Conservation (phyloP, 2,888 invertebrate species). For the Drosophila mettleri region DNA sequence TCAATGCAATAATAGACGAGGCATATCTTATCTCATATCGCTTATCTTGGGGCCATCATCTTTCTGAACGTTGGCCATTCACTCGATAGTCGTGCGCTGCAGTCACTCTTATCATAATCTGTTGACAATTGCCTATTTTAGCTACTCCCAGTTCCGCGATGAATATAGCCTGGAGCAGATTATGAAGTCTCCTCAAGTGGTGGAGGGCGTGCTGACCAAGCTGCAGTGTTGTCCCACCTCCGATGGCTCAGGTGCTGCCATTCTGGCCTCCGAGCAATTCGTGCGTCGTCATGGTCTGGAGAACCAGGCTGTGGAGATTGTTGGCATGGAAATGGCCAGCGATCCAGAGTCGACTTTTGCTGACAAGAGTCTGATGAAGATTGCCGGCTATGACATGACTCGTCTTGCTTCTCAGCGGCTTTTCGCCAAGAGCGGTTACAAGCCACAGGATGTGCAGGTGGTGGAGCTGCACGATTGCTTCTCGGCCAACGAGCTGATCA, state of each 20-base stretch:
- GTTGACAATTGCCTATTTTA: slow-evolving; percentile 70
- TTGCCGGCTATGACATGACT: slow-evolving; percentile 97
- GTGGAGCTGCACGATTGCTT: slow-evolving; percentile 99
- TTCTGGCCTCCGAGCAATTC: slow-evolving; percentile 96
- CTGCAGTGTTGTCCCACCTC: slow-evolving; percentile 99
- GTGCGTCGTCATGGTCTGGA: slow-evolving; percentile 94
- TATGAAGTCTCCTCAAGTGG: slow-evolving; percentile 92
- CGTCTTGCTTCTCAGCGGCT: slow-evolving; percentile 91
- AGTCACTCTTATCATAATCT: slow-evolving; percentile 14
- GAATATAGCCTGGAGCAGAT: slow-evolving; percentile 97
- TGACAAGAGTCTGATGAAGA: slow-evolving; percentile 84
- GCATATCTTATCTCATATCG: slow-evolving; percentile 55
- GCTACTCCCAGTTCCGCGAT: slow-evolving; percentile 96
- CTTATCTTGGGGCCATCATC: slow-evolving; percentile 34
- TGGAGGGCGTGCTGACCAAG: slow-evolving; percentile 97
- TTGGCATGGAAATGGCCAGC: slow-evolving; percentile 98
- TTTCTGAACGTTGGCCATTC: slow-evolving; percentile 27
- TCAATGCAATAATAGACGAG: slow-evolving; percentile 26
- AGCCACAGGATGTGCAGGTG: slow-evolving; percentile 94
- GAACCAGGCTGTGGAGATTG: slow-evolving; percentile 95
- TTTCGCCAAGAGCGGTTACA: slow-evolving; percentile 90
- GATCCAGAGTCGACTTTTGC: slow-evolving; percentile 94
- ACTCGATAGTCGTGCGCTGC: slow-evolving; percentile 10
- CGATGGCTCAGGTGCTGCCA: slow-evolving; percentile 97
- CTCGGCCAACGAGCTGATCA: slow-evolving; percentile 97